Conservation (phyloP, 92 coral and sea anemone genomes). For the Plumapathes pennacea region DNA sequence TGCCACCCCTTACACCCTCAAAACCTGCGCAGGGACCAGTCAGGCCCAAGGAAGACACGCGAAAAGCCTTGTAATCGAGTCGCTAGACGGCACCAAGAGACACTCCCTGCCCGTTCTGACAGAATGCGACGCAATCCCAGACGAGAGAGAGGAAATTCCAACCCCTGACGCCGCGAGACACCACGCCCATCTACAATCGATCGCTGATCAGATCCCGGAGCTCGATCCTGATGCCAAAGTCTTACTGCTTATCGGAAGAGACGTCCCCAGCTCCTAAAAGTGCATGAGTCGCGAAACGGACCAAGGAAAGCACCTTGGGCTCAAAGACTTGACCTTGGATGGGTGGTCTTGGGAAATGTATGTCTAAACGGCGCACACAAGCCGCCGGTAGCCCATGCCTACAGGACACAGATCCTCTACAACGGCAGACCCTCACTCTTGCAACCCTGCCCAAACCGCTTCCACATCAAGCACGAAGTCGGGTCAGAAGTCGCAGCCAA, state of each 20-base stretch:
- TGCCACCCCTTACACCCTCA: slow-evolving; percentile 21
- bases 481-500: background rate
- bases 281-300: slow-evolving; percentile 48
- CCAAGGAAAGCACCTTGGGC: slow-evolving; percentile 48
- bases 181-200: slow-evolving; percentile 36
- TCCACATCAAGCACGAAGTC: background rate
- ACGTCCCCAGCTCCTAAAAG: slow-evolving; percentile 47
- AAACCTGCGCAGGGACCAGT: slow-evolving; percentile 12
- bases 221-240: slow-evolving; percentile 22
- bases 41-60: slow-evolving; percentile 22
- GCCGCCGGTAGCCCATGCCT: slow-evolving; percentile 13
- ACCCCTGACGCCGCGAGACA: slow-evolving; percentile 22
- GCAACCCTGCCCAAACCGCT: slow-evolving; percentile 30
- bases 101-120: slow-evolving; percentile 8
- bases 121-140: slow-evolving; percentile 32
- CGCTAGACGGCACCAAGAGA: slow-evolving; percentile 4
- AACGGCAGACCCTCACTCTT: slow-evolving; percentile 54
- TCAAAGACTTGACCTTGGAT: slow-evolving; percentile 54
- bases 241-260: slow-evolving; percentile 22
- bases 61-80: slow-evolving; percentile 19
- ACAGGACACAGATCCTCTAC: slow-evolving; percentile 33
- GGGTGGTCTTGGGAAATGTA: slow-evolving; percentile 38
- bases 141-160: slow-evolving; percentile 43
- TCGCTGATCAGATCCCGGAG: slow-evolving; percentile 32
- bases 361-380: slow-evolving; percentile 56